A percentile compares a stretch with the other conserved stretches of the same genome.
Conservation (phyloP, 2,888 invertebrate genomes). For the Lamellibrachia columna region DNA sequence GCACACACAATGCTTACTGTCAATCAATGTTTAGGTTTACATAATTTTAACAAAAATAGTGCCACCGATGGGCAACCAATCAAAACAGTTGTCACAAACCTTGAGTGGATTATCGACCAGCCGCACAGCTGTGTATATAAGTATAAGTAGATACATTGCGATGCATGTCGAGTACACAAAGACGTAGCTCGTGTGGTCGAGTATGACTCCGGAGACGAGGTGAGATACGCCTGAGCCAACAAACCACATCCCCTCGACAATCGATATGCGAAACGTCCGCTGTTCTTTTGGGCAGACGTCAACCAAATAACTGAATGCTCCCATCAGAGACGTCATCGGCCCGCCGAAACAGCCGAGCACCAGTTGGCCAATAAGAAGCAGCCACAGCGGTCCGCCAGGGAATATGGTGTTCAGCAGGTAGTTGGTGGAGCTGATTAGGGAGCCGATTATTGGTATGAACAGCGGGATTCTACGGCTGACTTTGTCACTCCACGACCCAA, state of each 20-base stretch:
- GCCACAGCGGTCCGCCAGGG: constrained; percentile 49
- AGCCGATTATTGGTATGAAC: constrained; percentile 64
- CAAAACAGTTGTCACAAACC: background rate
- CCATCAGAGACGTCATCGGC: constrained; percentile 65
- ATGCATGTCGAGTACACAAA: constrained; percentile 62
- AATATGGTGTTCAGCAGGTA: constrained; percentile 56
- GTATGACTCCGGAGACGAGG: constrained; percentile 82
- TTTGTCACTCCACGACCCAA: constrained; percentile 65
- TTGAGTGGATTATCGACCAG: constrained; percentile 37
- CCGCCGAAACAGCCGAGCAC: constrained; percentile 66
- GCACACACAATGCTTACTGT: too few species aligned
- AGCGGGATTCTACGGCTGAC: constrained; percentile 67
- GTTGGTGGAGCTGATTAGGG: constrained; percentile 45
- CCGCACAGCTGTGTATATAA: constrained; percentile 60
- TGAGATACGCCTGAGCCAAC: constrained; percentile 86
- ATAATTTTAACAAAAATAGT: too few species aligned
- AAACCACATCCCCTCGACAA: constrained; percentile 83
- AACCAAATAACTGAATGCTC: constrained; percentile 79
- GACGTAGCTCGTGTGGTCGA: constrained; percentile 64
- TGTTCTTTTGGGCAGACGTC: constrained; percentile 76
- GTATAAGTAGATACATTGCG: constrained; percentile 53
- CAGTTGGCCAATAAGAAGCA: constrained; percentile 63
- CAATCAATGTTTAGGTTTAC: too few species aligned
- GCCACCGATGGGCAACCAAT: background rate
- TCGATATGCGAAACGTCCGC: constrained; percentile 81